Percentiles rank a stretch among this genome's conserved stretches.
These are phyloP conservation scores for Danio tinwini DNA, from an alignment of 2,797 vertebrate genomes.

Conservation along the genomic window DNA sequence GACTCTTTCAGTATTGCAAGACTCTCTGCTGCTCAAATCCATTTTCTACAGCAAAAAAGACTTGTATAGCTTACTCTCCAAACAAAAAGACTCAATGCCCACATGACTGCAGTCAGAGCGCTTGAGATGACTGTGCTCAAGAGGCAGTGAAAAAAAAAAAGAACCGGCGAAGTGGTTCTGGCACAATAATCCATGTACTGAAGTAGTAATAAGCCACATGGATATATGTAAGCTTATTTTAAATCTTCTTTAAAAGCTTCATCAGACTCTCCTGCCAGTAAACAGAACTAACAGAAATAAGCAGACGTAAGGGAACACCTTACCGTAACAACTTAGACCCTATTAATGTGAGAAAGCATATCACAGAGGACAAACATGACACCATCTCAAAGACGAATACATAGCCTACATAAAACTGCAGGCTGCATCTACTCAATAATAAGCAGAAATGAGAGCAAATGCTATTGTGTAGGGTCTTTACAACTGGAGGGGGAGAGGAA, in stretches of 20 bases:
- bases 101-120: background rate
- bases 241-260: background rate
- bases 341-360: constrained; percentile 30
- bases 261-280: background rate
- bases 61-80: background rate
- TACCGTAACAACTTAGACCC: background rate
- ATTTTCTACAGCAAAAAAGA: background rate
- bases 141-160: background rate
- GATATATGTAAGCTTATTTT: constrained; percentile 12
- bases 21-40: too few relatives aligned
- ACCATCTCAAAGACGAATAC: constrained; percentile 44
- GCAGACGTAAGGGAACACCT: background rate
- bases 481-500: background rate
- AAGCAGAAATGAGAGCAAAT: constrained; percentile 51
- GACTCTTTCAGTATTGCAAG: background rate
- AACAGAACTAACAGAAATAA: background rate
- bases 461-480: constrained; percentile 32
- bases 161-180: background rate
- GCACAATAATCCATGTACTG: background rate
- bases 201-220: constrained; percentile 17
- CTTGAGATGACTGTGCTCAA: background rate
- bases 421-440: constrained; percentile 41
- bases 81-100: background rate
- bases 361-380: constrained; percentile 45
- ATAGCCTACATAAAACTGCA: constrained; percentile 44